Percentiles rank a stretch among this genome's conserved stretches.
phyloP scores from a whole-genome alignment of 2,113 vertebrate species.

The Heterotilapia buettikoferi region DNA sequence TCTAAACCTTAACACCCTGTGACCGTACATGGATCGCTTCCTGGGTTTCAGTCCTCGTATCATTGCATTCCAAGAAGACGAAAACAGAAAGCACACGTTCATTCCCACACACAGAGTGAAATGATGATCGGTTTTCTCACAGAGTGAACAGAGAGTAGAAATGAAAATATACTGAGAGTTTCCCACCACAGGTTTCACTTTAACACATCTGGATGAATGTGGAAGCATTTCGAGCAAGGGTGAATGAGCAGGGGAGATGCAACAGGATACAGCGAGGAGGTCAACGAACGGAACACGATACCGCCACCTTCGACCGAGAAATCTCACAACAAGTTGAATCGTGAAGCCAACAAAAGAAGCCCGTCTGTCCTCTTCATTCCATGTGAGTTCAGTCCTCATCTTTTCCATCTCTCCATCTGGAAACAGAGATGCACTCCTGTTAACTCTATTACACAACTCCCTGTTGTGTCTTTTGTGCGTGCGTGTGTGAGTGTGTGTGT shows the following conservation, averaged over 20 bases:
- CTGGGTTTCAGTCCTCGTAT: background rate
- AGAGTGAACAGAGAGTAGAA: background rate
- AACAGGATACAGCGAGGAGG: background rate
- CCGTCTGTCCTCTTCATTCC: background rate
- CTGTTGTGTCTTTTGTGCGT: background rate
- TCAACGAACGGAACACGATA: background rate
- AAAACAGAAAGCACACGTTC: background rate
- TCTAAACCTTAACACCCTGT: background rate
- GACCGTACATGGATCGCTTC: background rate
- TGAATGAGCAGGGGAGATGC: background rate
- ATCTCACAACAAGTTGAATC: background rate
- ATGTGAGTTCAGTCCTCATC: background rate
- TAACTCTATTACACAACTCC: slow-evolving; percentile 40
- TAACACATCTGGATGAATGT: background rate
- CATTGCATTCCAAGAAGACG: background rate
- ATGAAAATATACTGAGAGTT: background rate
- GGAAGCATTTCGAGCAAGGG: background rate
- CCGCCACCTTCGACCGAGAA: background rate
- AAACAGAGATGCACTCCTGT: slow-evolving; percentile 9
- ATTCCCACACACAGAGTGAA: background rate
- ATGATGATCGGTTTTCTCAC: background rate
- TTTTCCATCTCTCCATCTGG: slow-evolving; percentile 20
- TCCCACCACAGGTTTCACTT: background rate
- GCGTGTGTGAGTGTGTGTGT: background rate
- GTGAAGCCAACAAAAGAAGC: background rate